These are phyloP conservation scores for Silurus aristotelis DNA, from an alignment of 2,797 vertebrate genomes.

Conservation along the genomic window DNA sequence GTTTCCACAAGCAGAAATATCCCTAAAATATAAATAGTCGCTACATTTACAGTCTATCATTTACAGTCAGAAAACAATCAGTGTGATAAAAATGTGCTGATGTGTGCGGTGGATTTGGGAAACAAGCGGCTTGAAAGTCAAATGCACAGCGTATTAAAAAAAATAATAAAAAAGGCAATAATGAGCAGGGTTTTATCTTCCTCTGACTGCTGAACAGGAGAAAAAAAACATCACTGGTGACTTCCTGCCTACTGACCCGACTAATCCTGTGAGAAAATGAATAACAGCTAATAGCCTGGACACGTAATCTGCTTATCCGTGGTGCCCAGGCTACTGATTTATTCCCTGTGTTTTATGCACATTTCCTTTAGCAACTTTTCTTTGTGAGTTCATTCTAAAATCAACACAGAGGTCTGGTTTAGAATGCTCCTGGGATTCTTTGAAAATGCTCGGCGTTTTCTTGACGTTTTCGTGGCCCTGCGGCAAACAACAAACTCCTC, in stretches of 20 bases:
- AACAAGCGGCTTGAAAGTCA: neutral
- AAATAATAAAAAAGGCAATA: neutral
- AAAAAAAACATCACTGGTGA: neutral
- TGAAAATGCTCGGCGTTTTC: too few relatives aligned
- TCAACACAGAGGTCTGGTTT: neutral
- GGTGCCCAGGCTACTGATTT: slow-evolving; percentile 1
- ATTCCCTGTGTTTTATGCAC: neutral
- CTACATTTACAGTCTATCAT: too few relatives aligned
- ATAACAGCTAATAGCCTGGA: neutral
- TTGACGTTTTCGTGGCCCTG: neutral
- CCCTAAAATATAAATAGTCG: too few relatives aligned
- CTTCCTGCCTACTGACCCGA: neutral
- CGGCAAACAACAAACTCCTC: neutral
- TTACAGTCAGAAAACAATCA: too few relatives aligned
- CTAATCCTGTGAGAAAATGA: slow-evolving; percentile 14
- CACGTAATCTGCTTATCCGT: slow-evolving; percentile 6
- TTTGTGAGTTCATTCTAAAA: neutral
- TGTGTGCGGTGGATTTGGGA: neutral
- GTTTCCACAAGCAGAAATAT: neutral
- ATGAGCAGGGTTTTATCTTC: neutral
- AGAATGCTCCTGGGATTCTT: too few relatives aligned
- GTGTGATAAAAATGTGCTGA: neutral
- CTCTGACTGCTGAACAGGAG: neutral
- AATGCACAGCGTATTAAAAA: too few relatives aligned
- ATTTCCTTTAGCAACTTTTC: neutral